Conservation (phyloP, 2,888 invertebrate species). For the Caenorhabditis angaria region DNA sequence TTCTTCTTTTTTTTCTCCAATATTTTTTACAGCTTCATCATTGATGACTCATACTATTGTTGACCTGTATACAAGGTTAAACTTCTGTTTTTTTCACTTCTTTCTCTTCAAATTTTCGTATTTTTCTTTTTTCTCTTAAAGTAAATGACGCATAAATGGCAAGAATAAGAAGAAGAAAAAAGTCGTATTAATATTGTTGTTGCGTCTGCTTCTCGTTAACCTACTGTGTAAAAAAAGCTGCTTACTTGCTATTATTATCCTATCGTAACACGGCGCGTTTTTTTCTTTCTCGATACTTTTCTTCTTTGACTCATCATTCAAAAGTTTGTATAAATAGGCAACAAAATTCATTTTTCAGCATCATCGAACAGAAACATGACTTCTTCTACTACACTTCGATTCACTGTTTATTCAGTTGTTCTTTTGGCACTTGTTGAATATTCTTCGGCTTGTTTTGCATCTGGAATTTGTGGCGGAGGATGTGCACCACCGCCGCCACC, state of each 20-base stretch:
- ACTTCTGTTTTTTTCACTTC: neutral
- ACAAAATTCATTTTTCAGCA: slow-evolving; percentile 3
- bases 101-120: neutral
- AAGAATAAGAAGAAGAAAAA: neutral
- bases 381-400: slow-evolving; percentile 19
- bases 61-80: neutral
- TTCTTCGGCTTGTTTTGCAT: slow-evolving; percentile 65
- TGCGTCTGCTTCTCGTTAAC: neutral
- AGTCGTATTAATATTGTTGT: slow-evolving; percentile 8
- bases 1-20: too few species aligned
- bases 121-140: neutral
- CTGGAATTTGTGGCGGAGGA: slow-evolving; percentile 68
- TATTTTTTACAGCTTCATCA: slow-evolving; percentile 1
- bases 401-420: slow-evolving; percentile 18
- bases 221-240: slow-evolving; percentile 10
- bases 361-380: slow-evolving; percentile 4
- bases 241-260: slow-evolving; percentile 11
- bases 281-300: neutral
- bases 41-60: neutral
- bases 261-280: slow-evolving; percentile 18
- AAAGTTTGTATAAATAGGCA: slow-evolving; percentile 11
- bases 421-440: slow-evolving; percentile 33
- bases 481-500: slow-evolving; percentile 67
- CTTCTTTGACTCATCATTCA: slow-evolving; percentile 11
- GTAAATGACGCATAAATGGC: slow-evolving; percentile 5